Base-by-base conservation (phyloP, 2,113 vertebrate species). In the Tetrax tetrax region DNA sequence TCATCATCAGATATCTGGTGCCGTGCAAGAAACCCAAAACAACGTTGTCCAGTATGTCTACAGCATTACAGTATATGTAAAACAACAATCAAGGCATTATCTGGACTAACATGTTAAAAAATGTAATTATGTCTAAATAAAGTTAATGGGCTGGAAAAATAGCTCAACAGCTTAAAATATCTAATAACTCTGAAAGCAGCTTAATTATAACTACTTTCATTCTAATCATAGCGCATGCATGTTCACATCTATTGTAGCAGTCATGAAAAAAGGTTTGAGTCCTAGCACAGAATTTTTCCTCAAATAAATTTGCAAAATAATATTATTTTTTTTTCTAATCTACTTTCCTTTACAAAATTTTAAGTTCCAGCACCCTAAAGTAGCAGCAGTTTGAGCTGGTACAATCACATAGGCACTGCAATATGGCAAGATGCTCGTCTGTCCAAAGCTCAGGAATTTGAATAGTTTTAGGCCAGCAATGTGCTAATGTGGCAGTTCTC, bases 71-170 rank as follows among this genome's bases (percentile, higher is more conserved):
- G 54, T 27, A 31, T 81, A 84, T 64, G 33, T 61, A 91, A 68
- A 68, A 65, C 27, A 60, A 83, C 13, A 4, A 86, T 72, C 66
- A 76, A n/a, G 4, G 22, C 8, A 2, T 85, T 87, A 82, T 91
- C 53, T 87, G 51, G 82, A 83, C 78, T 33, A 88, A 87, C 47
- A 88, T 63, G 68, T 76, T 66, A 82, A 97, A 95, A 95, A 91
- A 93, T 28, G 22, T 81, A 91, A 96, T 92, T 81, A 91, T 41
- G 31, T 43, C 81, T 94, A 93, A 95, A 91, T 92, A 89, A 92
- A 94, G 71, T 70, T 93, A 96, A 96, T 94, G 78, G 64, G n/a
- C 33, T 97, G 79, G 94, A 77, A 95, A 95, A 97, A 96, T 82
- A n/a, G 75, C 57, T 74, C 41, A 92, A 87, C 70, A 91, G 68